These are phyloP conservation scores for Yponomeuta malinellus DNA, from an alignment of 2,888 invertebrate species.

Conservation along the genomic window DNA sequence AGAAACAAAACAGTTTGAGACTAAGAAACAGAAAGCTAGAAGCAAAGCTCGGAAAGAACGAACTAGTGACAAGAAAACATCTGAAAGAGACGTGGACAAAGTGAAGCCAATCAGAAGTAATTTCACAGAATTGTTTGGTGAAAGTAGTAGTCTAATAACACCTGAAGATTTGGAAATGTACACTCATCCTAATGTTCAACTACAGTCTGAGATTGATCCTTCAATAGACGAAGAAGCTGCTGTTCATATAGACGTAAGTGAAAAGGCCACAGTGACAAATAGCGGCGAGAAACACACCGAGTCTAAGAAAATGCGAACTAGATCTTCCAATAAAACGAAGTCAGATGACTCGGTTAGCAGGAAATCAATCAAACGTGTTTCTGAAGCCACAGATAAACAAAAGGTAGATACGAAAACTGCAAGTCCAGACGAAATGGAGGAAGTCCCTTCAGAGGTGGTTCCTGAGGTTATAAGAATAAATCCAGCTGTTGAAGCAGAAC, in stretches of 20 bases:
- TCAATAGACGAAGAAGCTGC: neutral
- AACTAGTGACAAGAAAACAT: neutral
- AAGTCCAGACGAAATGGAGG: neutral
- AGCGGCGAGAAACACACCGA: neutral
- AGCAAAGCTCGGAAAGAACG: neutral
- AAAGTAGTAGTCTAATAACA: slow-evolving; percentile 59
- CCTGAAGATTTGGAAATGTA: slow-evolving; percentile 58
- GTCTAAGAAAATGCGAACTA: neutral
- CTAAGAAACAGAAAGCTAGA: neutral
- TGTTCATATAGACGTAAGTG: neutral
- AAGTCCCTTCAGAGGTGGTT: neutral
- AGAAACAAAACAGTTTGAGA: neutral
- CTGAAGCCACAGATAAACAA: neutral
- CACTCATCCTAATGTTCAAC: slow-evolving; percentile 1
- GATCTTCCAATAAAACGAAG: neutral
- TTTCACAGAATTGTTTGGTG: slow-evolving; percentile 59
- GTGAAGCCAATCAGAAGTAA: slow-evolving; percentile 34
- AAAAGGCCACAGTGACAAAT: neutral
- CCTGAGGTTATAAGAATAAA: neutral
- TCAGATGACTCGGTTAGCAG: neutral
- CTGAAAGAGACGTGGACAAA: slow-evolving; percentile 12
- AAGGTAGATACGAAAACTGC: neutral
- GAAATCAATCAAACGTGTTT: neutral
- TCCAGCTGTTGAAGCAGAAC: slow-evolving; percentile 20
- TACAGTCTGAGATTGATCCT: neutral